Conservation (phyloP, 2,888 invertebrate genomes). For the Mythimna impura region DNA sequence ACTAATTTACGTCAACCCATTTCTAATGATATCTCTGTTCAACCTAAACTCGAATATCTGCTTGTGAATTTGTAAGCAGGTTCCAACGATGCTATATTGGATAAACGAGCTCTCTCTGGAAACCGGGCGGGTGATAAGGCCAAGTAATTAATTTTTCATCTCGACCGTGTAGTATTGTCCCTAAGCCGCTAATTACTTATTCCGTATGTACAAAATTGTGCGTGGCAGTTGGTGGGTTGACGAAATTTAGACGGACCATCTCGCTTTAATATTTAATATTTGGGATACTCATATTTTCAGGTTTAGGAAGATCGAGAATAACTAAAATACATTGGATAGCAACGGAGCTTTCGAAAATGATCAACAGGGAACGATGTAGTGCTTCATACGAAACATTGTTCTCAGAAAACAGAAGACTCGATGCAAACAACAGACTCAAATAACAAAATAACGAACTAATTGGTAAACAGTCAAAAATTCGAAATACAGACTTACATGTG, state of each 20-base stretch:
- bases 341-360: background rate
- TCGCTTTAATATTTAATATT: conserved; percentile 53
- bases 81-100: conserved; percentile 38
- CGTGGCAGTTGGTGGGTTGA: conserved; percentile 45
- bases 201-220: conserved; percentile 62
- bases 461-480: conserved; percentile 4
- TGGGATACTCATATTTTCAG: conserved; percentile 32
- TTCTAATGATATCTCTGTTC: conserved; percentile 15
- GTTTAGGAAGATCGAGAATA: background rate
- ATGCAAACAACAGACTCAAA: background rate
- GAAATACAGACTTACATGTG: background rate
- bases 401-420: background rate
- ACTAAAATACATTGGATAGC: background rate
- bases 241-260: conserved; percentile 24
- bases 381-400: background rate
- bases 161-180: conserved; percentile 51
- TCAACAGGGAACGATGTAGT: background rate
- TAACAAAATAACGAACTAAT: conserved; percentile 4
- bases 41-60: conserved; percentile 26
- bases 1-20: conserved; percentile 31
- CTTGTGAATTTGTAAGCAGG: conserved; percentile 54
- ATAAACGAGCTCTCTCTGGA: conserved; percentile 27
- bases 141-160: conserved; percentile 64
- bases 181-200: conserved; percentile 58
- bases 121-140: conserved; percentile 51